phyloP scores from a whole-genome alignment of 2,113 vertebrate genomes.

The Conger conger region DNA sequence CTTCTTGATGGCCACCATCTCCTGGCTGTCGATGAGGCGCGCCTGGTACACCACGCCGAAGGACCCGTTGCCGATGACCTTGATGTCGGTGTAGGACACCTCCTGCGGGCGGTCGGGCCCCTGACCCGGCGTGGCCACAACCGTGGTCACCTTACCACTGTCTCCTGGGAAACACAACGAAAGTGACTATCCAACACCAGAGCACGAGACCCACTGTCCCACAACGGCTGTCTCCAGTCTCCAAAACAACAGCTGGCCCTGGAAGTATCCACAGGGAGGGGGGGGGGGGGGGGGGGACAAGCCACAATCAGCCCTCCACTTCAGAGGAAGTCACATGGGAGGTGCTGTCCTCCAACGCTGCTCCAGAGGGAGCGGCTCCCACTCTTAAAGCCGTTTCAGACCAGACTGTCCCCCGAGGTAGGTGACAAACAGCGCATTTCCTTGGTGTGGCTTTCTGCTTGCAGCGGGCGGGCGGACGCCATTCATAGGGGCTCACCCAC shows the following conservation, averaged over 20 bases:
- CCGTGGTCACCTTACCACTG: slow-evolving; percentile 87
- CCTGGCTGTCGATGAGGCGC: slow-evolving; percentile 83
- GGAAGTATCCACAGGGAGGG: neutral
- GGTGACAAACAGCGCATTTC: neutral
- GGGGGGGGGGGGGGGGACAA: neutral
- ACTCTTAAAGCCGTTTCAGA: neutral
- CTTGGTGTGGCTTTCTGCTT: neutral
- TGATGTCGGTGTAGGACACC: slow-evolving; percentile 91
- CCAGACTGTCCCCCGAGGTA: neutral
- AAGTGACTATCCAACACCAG: no score
- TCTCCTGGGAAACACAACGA: slow-evolving; percentile 69
- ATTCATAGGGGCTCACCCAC: neutral
- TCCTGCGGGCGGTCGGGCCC: slow-evolving; percentile 88
- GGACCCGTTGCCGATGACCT: slow-evolving; percentile 91
- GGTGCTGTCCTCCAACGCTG: neutral
- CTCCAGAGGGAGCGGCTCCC: neutral
- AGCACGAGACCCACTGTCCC: neutral
- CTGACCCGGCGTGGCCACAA: slow-evolving; percentile 88
- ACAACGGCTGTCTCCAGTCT: no score
- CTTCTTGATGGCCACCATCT: slow-evolving; percentile 94
- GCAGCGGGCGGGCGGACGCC: neutral
- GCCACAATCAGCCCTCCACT: neutral
- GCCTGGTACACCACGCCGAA: slow-evolving; percentile 93
- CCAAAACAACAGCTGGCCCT: neutral
- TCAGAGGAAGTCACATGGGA: neutral